Evolutionary conservation across 2,113 vertebrate species (phyloP).

Genomic region (Mirounga angustirostris): DNA sequence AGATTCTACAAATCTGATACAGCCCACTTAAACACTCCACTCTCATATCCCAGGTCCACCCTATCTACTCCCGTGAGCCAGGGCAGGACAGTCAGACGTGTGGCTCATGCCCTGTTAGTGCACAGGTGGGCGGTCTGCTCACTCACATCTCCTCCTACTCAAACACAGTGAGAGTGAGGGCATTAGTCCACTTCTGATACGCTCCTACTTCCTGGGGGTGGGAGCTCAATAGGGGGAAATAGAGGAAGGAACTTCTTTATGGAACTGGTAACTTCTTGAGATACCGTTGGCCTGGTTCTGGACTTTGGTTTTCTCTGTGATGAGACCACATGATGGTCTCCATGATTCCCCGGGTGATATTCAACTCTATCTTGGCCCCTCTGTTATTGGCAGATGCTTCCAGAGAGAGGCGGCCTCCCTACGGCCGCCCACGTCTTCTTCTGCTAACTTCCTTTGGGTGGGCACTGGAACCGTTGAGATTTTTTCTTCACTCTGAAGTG

Average conservation of each 20-base stretch:
- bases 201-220: background rate
- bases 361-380: background rate
- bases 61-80: background rate
- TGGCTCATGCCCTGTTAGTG: background rate
- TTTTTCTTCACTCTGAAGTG: background rate
- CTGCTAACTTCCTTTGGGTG: background rate
- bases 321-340: background rate
- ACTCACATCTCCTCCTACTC: background rate
- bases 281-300: background rate
- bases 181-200: background rate
- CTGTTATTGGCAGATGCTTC: background rate
- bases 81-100: background rate
- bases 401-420: background rate
- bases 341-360: background rate
- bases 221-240: background rate
- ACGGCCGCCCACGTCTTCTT: background rate
- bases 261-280: background rate
- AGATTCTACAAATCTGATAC: background rate
- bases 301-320: background rate
- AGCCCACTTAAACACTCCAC: background rate
- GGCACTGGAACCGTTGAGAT: background rate
- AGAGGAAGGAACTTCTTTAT: background rate
- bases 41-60: background rate
- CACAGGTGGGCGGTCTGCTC: too few species aligned
- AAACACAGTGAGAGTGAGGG: background rate